phyloP scores from a whole-genome alignment of 2,113 vertebrate genomes.

The Cisticola juncidis region DNA sequence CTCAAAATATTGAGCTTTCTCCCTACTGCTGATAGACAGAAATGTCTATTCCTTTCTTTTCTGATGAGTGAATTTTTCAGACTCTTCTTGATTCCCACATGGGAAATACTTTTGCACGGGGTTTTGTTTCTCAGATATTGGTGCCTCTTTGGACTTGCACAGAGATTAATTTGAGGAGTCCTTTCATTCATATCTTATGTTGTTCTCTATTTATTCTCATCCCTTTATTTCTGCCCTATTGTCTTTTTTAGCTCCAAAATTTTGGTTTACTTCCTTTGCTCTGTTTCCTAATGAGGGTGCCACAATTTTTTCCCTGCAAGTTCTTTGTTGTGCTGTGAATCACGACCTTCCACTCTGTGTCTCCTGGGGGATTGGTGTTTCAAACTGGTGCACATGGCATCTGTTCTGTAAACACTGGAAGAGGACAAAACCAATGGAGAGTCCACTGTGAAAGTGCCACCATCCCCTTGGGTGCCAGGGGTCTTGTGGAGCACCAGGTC shows the following conservation, averaged over 20 bases:
- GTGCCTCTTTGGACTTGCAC: background rate
- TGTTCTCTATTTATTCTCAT: background rate
- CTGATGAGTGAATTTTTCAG: background rate
- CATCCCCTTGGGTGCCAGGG: background rate
- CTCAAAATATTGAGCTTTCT: background rate
- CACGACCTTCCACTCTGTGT: background rate
- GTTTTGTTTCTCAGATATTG: background rate
- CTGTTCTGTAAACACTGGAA: background rate
- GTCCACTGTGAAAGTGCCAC: rapidly evolving
- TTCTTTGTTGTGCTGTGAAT: slow-evolving; percentile 22
- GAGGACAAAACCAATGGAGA: background rate
- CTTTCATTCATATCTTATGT: background rate
- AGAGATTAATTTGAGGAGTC: background rate
- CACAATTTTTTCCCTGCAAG: background rate
- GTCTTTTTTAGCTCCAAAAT: background rate
- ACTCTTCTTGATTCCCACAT: background rate
- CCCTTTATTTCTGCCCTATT: background rate
- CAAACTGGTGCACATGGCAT: background rate
- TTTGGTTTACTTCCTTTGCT: background rate
- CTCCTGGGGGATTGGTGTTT: slow-evolving; percentile 8
- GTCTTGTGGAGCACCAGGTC: background rate
- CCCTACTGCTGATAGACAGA: background rate
- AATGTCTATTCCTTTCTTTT: background rate
- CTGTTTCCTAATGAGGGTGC: background rate
- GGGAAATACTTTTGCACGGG: background rate